phyloP scores from a whole-genome alignment of 2,888 invertebrate genomes.

The Pammene aurita region DNA sequence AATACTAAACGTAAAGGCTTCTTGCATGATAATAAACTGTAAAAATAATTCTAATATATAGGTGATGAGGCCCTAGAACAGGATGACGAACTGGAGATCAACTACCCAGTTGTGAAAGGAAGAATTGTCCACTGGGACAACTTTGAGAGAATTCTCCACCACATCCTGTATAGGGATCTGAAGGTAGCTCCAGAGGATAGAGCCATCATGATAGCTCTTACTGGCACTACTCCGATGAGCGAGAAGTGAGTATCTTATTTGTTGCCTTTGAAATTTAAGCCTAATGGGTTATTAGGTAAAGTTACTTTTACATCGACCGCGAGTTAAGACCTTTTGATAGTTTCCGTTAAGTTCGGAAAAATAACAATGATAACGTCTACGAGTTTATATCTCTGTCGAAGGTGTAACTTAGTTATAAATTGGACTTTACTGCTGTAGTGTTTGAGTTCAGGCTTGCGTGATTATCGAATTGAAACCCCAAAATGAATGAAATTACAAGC shows the following conservation, averaged over 20 bases:
- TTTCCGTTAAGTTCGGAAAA: too few relatives aligned
- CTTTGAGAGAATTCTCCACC: conserved; percentile 74
- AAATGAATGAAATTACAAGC: conserved; percentile 18
- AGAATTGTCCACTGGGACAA: conserved; percentile 72
- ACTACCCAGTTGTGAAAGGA: conserved; percentile 59
- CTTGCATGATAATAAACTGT: too few relatives aligned
- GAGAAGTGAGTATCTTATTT: conserved; percentile 62
- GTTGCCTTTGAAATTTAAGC: too few relatives aligned
- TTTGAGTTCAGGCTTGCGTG: background rate
- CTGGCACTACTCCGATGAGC: conserved; percentile 52
- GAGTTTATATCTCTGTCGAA: too few relatives aligned
- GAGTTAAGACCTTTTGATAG: too few relatives aligned
- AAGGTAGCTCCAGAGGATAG: conserved; percentile 73
- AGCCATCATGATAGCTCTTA: conserved; percentile 59
- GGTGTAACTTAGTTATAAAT: background rate
- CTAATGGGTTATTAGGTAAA: too few relatives aligned
- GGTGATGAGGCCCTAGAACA: conserved; percentile 59
- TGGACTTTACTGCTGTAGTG: background rate
- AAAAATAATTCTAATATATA: conserved; percentile 3
- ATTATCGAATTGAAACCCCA: too few relatives aligned
- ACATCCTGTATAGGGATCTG: conserved; percentile 67
- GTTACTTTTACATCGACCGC: too few relatives aligned
- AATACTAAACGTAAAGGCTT: too few relatives aligned
- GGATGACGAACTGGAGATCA: conserved; percentile 58
- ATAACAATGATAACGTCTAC: too few relatives aligned